Evolutionary conservation across 2,888 invertebrate genomes (phyloP), one percentile per base, ranked within the genome.

Genomic region (Thalpophila matura): DNA sequence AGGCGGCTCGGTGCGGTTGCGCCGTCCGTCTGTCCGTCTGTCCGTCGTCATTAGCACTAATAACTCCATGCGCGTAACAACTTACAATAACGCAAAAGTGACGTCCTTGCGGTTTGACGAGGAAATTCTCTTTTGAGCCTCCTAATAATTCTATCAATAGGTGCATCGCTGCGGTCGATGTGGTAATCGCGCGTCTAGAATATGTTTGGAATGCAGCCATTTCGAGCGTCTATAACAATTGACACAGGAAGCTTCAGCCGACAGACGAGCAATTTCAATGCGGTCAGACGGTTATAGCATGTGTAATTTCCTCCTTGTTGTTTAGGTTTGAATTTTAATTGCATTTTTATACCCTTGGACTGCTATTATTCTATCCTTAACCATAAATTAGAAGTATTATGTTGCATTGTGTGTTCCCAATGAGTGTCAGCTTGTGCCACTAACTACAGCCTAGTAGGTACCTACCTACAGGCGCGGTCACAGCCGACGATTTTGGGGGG

Each of bases 101-200:
- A 85, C 84, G 86, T 86, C 83, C 85, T 86, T 93, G 94, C 85
- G 94, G 94, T 93, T 76, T 82, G 63, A 68, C 78, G 83, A 90
- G 88, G 89, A 89, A 89, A 82, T 85, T 79, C 83, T 79, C 82
- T 87, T n/a, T 87, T 85, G 83, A 79, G 74, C 70, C 77, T 82
- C 78, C 86, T 90, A 91, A 93, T 89, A 90, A 92, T 92, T 93
- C 89, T 92, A 93, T 93, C 91, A 92, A 92, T 91, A 89, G 90
- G 85, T 77, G 83, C 86, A 86, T 84, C 78, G 84, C 86, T 92
- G 93, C 82, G 93, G 92, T 92, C 77, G 76, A 85, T 86, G 90
- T 86, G 91, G 92, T 89, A 88, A 90, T 88, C 83, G 87, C 78
- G 70, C 72, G 63, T 78, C 82, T 76, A 82, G 85, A 85, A 89